Evolutionary conservation across 2,888 invertebrate genomes (phyloP), one percentile per base, ranked within the genome.

Genomic region (Chaitophorus viminalis): DNA sequence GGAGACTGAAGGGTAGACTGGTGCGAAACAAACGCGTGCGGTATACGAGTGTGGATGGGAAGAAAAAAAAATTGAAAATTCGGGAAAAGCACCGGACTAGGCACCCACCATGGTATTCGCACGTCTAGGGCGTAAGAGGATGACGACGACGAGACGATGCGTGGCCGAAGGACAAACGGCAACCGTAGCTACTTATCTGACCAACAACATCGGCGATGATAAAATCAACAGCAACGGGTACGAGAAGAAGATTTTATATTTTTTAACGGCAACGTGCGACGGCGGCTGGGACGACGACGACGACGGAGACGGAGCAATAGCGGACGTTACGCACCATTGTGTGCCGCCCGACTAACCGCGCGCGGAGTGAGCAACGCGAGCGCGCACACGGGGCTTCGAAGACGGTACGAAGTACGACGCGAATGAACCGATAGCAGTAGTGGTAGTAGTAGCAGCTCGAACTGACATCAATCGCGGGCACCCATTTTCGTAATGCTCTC

Each of bases 401-500:
- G 33, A 79, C 54, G 82, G 21, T n/a, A 65, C 60, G 33, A 75
- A 74, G 75, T 65, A 74, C 83, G 60, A n/a, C 76, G 46, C 76
- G 39, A 21, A n/a, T 33, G 83, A 36, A 75, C 54, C 60, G 83
- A 75, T 75, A 60, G 36, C n/a, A n/a, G n/a, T n/a, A n/a, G n/a
- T n/a, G n/a, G n/a, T n/a, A n/a, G n/a, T n/a, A n/a, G n/a, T n/a
- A n/a, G n/a, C 39, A 36, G 18, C 18, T 21, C 54, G 29, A 60
- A 54, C 54, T 75, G 54, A 83, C 72, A 60, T 76, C 76, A 65
- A 76, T 39, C 65, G 84, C 84, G 75, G 31, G 76, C 60, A 65
- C 60, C 84, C 84, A 60, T 83, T 83, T 83, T 83, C 83, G 29
- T 81, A 81, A 46, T 68, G 81, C 75, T 60, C 75, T 39, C 60